Evolutionary conservation across 1,140 invertebrate species (phyloP).

Genomic region (Diabrotica virgifera): DNA sequence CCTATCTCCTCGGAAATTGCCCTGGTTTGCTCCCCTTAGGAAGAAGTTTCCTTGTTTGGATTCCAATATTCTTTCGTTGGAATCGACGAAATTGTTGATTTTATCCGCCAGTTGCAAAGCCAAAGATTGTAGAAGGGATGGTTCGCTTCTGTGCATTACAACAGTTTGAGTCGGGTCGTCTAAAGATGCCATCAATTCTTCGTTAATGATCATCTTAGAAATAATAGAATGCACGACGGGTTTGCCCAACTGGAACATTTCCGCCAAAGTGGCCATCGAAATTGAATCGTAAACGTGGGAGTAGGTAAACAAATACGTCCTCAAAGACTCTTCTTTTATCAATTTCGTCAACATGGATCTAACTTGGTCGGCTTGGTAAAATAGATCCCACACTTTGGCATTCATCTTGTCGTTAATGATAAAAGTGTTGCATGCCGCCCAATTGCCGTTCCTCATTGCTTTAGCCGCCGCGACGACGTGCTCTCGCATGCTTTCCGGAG

Average conservation of each 20-base stretch:
- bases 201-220: slow-evolving; percentile 99
- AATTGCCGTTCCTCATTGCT: slow-evolving; percentile 98
- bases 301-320: slow-evolving; percentile 98
- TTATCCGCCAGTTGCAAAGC: slow-evolving; percentile 93
- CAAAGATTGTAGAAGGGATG: slow-evolving; percentile 91
- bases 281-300: slow-evolving; percentile 97
- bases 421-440: slow-evolving; percentile 90
- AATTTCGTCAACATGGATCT: slow-evolving; percentile 89
- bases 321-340: slow-evolving; percentile 94
- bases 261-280: slow-evolving; percentile 82
- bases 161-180: slow-evolving; percentile 97
- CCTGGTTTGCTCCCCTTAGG: slow-evolving; percentile 58
- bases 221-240: slow-evolving; percentile 91
- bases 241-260: slow-evolving; percentile 93
- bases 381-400: slow-evolving; percentile 97
- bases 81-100: slow-evolving; percentile 86
- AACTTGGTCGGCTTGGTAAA: slow-evolving; percentile 91
- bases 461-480: slow-evolving; percentile 98
- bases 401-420: slow-evolving; percentile 99
- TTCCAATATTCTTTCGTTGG: slow-evolving; percentile 93
- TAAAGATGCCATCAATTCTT: slow-evolving; percentile 96
- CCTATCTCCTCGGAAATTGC: slow-evolving; percentile 46
- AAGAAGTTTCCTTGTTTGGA: slow-evolving; percentile 79
- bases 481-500: slow-evolving; percentile 99
- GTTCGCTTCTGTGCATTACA: slow-evolving; percentile 98